These are phyloP conservation scores for Tinea pellionella DNA, from an alignment of 2,888 invertebrate genomes.

Conservation along the genomic window DNA sequence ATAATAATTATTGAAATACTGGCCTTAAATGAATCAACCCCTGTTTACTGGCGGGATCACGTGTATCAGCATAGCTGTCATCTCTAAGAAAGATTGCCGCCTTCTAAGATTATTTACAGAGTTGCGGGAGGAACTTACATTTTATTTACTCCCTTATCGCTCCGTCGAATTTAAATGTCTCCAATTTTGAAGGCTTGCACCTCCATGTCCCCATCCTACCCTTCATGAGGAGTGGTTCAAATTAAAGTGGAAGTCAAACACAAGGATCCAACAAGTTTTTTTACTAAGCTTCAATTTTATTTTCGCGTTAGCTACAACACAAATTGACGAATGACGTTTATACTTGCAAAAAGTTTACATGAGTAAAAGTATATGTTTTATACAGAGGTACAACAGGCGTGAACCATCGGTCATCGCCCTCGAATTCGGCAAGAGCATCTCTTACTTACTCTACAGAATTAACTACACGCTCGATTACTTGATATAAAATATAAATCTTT, in stretches of 20 bases:
- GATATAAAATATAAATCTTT: too few species aligned
- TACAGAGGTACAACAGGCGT: not conserved
- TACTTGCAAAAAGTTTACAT: too few species aligned
- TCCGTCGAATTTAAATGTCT: slow-evolving; percentile 7
- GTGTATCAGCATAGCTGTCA: not conserved
- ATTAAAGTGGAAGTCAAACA: slow-evolving; percentile 1
- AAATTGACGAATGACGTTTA: too few species aligned
- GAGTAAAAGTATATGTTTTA: too few species aligned
- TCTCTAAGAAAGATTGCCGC: not conserved
- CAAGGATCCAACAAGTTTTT: not conserved
- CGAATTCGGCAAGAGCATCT: not conserved
- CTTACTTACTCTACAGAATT: not conserved
- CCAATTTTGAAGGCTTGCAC: not conserved
- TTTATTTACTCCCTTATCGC: slow-evolving; percentile 3
- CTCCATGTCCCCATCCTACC: not conserved
- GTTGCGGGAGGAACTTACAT: slow-evolving; percentile 7
- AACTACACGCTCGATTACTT: not conserved
- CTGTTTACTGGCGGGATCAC: not conserved
- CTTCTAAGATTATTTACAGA: slow-evolving; percentile 2
- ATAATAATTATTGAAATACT: not conserved
- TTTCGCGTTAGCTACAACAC: not conserved
- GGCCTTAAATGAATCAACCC: not conserved
- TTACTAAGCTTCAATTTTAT: not conserved
- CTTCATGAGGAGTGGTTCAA: not conserved
- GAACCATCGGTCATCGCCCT: slow-evolving; percentile 3